Conservation (phyloP, 64 coral and sea anemone species). For the Platygyra sinensis region DNA sequence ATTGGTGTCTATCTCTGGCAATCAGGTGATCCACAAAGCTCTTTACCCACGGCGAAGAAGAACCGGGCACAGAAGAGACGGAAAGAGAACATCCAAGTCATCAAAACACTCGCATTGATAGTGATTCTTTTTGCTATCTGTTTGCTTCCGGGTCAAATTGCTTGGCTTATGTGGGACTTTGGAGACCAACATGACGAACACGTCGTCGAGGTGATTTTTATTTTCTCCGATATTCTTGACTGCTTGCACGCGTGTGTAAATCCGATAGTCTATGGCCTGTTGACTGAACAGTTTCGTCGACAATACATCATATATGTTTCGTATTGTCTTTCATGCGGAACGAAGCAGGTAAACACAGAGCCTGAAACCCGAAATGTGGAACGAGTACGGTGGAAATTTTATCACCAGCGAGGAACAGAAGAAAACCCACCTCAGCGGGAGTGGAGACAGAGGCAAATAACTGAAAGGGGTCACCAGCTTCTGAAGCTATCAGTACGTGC, state of each 20-base stretch:
- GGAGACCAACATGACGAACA: background rate
- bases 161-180: conserved; percentile 72
- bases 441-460: background rate
- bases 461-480: background rate
- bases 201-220: conserved; percentile 21
- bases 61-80: conserved; percentile 10
- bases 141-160: conserved; percentile 57
- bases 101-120: conserved; percentile 51
- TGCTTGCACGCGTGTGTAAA: conserved; percentile 83
- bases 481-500: background rate
- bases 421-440: background rate
- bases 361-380: background rate
- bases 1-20: conserved; percentile 46
- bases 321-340: conserved; percentile 15
- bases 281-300: conserved; percentile 73
- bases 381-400: background rate
- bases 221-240: conserved; percentile 69
- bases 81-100: conserved; percentile 53
- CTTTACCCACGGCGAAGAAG: background rate
- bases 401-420: background rate
- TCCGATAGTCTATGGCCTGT: conserved; percentile 70
- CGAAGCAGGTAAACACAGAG: background rate
- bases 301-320: conserved; percentile 57
- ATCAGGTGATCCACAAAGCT: conserved; percentile 10
- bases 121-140: conserved; percentile 60